phyloP scores from a whole-genome alignment of 2,888 invertebrate species.

The Caenorhabditis sp. region DNA sequence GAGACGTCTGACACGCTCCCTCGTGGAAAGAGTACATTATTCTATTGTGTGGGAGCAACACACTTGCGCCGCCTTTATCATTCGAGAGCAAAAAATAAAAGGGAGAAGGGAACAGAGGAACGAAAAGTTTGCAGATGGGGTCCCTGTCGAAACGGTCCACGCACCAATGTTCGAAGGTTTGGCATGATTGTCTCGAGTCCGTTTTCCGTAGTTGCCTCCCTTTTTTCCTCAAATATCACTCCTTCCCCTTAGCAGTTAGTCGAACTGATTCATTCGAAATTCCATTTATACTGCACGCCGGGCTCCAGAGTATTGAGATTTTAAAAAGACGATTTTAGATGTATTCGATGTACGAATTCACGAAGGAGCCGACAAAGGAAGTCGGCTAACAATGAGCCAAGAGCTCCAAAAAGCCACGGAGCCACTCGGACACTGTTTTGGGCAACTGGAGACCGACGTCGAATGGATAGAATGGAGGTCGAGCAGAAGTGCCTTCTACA shows the following conservation, averaged over 20 bases:
- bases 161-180: conserved; percentile 57
- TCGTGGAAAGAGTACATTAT: conserved; percentile 21
- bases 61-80: conserved; percentile 8
- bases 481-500: conserved; percentile 62
- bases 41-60: conserved; percentile 30
- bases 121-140: conserved; percentile 38
- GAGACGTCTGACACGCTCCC: conserved; percentile 6
- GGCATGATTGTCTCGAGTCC: conserved; percentile 9
- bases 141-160: conserved; percentile 50
- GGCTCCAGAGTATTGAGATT: neutral
- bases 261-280: neutral
- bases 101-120: neutral
- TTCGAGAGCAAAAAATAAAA: neutral
- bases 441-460: conserved; percentile 74
- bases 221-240: conserved; percentile 3
- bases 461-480: conserved; percentile 74
- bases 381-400: conserved; percentile 60
- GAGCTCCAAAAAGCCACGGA: conserved; percentile 66
- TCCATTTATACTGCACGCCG: too few relatives aligned
- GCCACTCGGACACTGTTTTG: conserved; percentile 68
- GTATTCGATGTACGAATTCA: conserved; percentile 76
- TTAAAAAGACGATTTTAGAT: too few relatives aligned
- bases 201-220: neutral
- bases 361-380: conserved; percentile 72
- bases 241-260: neutral